These are phyloP conservation scores for Lithophane socia DNA, from an alignment of 2,888 invertebrate genomes.

Conservation along the genomic window DNA sequence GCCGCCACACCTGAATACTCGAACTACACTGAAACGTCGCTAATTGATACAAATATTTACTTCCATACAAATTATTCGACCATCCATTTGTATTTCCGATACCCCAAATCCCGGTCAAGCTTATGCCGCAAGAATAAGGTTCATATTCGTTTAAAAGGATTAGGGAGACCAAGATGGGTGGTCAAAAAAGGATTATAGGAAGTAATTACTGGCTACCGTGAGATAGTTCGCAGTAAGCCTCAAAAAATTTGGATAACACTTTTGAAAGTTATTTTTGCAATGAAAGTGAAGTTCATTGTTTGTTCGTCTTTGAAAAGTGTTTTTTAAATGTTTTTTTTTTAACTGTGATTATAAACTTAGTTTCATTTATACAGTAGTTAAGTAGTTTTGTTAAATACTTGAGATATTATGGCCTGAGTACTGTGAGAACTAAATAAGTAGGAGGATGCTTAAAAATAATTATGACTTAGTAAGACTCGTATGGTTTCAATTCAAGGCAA, in stretches of 20 bases:
- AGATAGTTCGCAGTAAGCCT: conserved; percentile 39
- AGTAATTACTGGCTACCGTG: conserved; percentile 66
- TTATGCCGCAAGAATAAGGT: conserved; percentile 26
- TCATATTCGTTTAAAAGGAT: conserved; percentile 42
- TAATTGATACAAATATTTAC: conserved; percentile 79
- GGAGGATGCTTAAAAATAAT: too few species aligned
- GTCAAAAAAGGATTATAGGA: conserved; percentile 62
- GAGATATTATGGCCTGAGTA: conserved; percentile 6
- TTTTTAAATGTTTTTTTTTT: conserved; percentile 24
- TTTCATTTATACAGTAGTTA: conserved; percentile 36
- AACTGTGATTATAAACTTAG: conserved; percentile 14
- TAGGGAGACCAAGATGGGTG: conserved; percentile 58
- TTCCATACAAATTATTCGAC: conserved; percentile 56
- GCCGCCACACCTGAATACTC: conserved; percentile 41
- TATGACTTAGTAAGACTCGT: too few species aligned
- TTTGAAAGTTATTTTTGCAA: conserved; percentile 28
- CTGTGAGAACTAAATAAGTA: conserved; percentile 18
- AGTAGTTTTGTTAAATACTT: conserved; percentile 35
- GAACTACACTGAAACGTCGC: conserved; percentile 20
- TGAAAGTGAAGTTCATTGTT: conserved; percentile 43
- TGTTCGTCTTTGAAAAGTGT: conserved; percentile 13
- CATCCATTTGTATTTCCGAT: conserved; percentile 62
- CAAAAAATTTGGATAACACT: conserved; percentile 44
- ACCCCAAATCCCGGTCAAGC: neutral
- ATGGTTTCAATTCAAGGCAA: too few species aligned